A percentile compares a stretch with the other conserved stretches of the same genome.
Conservation (phyloP, 2,888 invertebrate genomes). For the Incurvaria masculella region DNA sequence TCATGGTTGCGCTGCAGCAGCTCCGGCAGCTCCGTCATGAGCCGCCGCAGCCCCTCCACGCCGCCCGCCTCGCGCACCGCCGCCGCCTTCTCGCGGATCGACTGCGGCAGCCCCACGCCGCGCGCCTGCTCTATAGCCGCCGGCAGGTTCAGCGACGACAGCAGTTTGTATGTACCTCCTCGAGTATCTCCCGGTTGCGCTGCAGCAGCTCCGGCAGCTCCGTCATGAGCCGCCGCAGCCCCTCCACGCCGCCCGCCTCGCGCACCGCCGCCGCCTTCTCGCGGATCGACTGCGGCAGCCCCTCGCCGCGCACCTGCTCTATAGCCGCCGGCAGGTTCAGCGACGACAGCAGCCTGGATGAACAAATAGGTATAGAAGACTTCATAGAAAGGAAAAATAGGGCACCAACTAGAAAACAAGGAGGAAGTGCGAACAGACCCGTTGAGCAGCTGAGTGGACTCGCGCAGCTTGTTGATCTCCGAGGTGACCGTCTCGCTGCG, state of each 20-base stretch:
- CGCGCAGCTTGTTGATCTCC: conserved; percentile 84
- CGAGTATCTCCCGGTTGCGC: conserved; percentile 81
- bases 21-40: conserved; percentile 69
- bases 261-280: conserved; percentile 76
- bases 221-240: conserved; percentile 63
- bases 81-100: conserved; percentile 77
- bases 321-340: conserved; percentile 89
- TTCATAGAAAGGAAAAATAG: not conserved
- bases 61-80: conserved; percentile 14
- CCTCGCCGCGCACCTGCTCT: conserved; percentile 68
- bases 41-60: not conserved
- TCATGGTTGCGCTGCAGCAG: conserved; percentile 82
- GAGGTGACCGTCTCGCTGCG: conserved; percentile 81
- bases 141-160: conserved; percentile 86
- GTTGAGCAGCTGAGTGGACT: conserved; percentile 89
- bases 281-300: conserved; percentile 77
- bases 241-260: conserved; percentile 65
- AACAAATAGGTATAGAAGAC: no score
- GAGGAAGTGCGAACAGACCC: conserved; percentile 39
- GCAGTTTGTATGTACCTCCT: conserved; percentile 81
- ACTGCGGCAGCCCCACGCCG: conserved; percentile 71
- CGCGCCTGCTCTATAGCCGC: conserved; percentile 83
- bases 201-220: conserved; percentile 80
- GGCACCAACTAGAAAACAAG: not conserved
- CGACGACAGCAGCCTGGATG: conserved; percentile 72